Evolutionary conservation across 1,140 invertebrate species (phyloP).

Genomic region (Meteorus sp.): DNA sequence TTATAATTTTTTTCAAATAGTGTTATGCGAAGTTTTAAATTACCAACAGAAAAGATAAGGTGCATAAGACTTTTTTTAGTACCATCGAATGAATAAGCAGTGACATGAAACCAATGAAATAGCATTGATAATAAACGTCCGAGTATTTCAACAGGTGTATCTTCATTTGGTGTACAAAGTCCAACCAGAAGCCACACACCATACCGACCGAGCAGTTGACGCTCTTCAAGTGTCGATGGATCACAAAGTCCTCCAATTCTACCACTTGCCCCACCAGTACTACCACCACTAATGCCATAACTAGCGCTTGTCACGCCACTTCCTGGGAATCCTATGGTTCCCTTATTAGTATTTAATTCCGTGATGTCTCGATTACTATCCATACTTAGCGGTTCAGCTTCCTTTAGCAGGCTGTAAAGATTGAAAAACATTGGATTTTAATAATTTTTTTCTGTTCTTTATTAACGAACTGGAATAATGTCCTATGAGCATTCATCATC

Average conservation of each 20-base stretch:
- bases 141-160: constrained; percentile 85
- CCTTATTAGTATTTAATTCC: constrained; percentile 52
- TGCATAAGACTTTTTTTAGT: constrained; percentile 60
- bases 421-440: neutral
- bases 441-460: neutral
- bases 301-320: constrained; percentile 37
- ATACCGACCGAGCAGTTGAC: constrained; percentile 89
- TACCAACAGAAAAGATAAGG: constrained; percentile 61
- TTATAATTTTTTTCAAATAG: constrained; percentile 24
- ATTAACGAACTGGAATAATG: too few relatives aligned
- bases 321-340: constrained; percentile 46
- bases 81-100: constrained; percentile 95
- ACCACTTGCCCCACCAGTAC: constrained; percentile 50
- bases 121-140: constrained; percentile 92
- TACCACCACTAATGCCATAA: constrained; percentile 26
- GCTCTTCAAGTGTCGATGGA: constrained; percentile 68
- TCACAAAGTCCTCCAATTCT: constrained; percentile 41
- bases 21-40: constrained; percentile 54
- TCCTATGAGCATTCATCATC: too few relatives aligned
- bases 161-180: constrained; percentile 83
- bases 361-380: constrained; percentile 59
- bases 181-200: constrained; percentile 97
- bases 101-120: constrained; percentile 99
- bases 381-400: constrained; percentile 74
- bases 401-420: constrained; percentile 72